Evolutionary conservation across 2,888 invertebrate genomes (phyloP).

Genomic region (Latrodectus elegans): DNA sequence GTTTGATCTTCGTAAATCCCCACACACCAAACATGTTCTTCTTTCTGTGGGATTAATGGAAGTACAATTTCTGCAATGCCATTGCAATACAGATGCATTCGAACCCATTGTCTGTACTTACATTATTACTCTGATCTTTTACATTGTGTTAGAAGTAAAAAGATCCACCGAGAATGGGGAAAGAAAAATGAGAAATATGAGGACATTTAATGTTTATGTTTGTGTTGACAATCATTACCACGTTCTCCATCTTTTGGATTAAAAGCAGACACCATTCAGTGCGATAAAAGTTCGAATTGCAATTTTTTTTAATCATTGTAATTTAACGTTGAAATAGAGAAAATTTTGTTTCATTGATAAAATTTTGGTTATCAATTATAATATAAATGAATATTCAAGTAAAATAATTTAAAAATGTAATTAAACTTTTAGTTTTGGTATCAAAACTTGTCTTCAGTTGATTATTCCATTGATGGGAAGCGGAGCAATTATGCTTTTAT

Average conservation of each 20-base stretch:
- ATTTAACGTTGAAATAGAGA: too few species aligned
- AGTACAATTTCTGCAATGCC: conserved; percentile 91
- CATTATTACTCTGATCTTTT: background rate
- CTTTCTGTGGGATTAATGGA: conserved; percentile 92
- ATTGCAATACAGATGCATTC: conserved; percentile 94
- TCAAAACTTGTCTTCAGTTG: too few species aligned
- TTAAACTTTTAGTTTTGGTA: too few species aligned
- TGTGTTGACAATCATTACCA: conserved; percentile 59
- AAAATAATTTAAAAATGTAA: too few species aligned
- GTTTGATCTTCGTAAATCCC: conserved; percentile 48
- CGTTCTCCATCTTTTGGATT: conserved; percentile 50
- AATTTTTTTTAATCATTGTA: too few species aligned
- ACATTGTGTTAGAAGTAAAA: background rate
- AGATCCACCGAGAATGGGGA: background rate
- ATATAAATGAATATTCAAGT: too few species aligned
- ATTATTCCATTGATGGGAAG: too few species aligned
- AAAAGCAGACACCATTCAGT: background rate
- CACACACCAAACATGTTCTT: conserved; percentile 68
- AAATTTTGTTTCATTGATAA: too few species aligned
- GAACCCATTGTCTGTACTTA: conserved; percentile 84
- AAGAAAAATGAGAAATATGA: background rate
- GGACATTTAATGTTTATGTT: background rate
- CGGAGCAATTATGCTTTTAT: too few species aligned
- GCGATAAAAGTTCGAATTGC: too few species aligned
- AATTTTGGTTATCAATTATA: too few species aligned